Evolutionary conservation across 2,797 vertebrate species (phyloP).

Genomic region (Xenops minutus): DNA sequence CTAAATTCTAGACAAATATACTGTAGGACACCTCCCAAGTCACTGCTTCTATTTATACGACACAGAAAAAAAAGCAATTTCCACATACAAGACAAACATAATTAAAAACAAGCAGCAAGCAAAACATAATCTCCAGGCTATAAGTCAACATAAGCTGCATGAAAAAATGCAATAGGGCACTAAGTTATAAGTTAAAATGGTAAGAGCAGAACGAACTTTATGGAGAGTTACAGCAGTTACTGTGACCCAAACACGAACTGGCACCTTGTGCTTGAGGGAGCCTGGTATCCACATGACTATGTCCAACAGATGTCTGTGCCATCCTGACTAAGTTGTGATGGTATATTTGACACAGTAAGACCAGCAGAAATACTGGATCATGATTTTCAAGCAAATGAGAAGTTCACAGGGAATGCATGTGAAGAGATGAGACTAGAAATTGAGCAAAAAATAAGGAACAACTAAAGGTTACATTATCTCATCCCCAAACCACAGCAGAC

Average conservation of each 20-base stretch:
- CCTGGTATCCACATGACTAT: not conserved
- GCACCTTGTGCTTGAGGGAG: not conserved
- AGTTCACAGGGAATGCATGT: not conserved
- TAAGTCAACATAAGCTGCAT: not conserved
- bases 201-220: not conserved
- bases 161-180: not conserved
- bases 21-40: not conserved
- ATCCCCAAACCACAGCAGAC: not conserved
- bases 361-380: not conserved
- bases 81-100: not conserved
- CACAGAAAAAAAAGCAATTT: not conserved
- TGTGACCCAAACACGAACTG: fast-evolving
- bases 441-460: not conserved
- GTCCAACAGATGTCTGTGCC: not conserved
- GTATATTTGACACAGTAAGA: not conserved
- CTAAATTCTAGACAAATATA: not conserved
- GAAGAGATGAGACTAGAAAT: not conserved
- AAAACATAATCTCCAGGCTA: conserved; percentile 13
- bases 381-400: not conserved
- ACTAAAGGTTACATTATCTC: not conserved
- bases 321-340: not conserved
- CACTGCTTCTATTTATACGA: not conserved
- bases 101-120: not conserved
- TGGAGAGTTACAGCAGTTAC: not conserved
- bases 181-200: not conserved